These are phyloP conservation scores for Enteromius fasciolatus DNA, from an alignment of 2,797 vertebrate species.

Conservation along the genomic window DNA sequence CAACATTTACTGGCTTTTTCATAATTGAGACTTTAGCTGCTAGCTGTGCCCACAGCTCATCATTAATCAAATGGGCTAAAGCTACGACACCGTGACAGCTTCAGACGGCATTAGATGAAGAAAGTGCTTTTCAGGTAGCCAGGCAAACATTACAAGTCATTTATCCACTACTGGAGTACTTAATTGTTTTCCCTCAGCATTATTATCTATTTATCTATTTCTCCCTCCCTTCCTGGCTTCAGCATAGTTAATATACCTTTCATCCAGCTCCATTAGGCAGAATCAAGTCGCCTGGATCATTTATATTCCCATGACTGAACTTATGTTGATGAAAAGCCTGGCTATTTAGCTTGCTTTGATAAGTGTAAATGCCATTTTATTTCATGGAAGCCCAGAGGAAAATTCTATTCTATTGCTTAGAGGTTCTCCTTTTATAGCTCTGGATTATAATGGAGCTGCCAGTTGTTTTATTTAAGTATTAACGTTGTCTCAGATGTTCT, in stretches of 20 bases:
- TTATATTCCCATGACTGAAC: constrained; percentile 33
- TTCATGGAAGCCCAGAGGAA: constrained; percentile 20
- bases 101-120: constrained; percentile 87
- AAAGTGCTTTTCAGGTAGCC: constrained; percentile 91
- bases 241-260: constrained; percentile 54
- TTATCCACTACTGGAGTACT: constrained; percentile 81
- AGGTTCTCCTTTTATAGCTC: not conserved
- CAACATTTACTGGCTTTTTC: constrained; percentile 96
- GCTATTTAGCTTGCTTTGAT: constrained; percentile 37
- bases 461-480: not conserved
- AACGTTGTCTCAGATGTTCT: not conserved
- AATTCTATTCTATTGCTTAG: not conserved
- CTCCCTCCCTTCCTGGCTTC: not conserved
- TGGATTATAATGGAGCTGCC: not conserved
- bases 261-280: constrained; percentile 51
- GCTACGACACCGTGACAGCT: constrained; percentile 91
- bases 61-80: constrained; percentile 97
- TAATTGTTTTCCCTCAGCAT: constrained; percentile 81
- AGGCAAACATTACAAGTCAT: constrained; percentile 86
- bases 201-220: constrained; percentile 58
- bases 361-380: constrained; percentile 32
- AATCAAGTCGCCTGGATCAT: constrained; percentile 40
- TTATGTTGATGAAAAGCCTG: constrained; percentile 30
- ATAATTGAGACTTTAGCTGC: constrained; percentile 99
- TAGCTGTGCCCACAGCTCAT: constrained; percentile 97